Evolutionary conservation across 92 coral and sea anemone species (phyloP), one percentile per base, ranked within the genome.

Genomic region (Pocillopora meandrina): DNA sequence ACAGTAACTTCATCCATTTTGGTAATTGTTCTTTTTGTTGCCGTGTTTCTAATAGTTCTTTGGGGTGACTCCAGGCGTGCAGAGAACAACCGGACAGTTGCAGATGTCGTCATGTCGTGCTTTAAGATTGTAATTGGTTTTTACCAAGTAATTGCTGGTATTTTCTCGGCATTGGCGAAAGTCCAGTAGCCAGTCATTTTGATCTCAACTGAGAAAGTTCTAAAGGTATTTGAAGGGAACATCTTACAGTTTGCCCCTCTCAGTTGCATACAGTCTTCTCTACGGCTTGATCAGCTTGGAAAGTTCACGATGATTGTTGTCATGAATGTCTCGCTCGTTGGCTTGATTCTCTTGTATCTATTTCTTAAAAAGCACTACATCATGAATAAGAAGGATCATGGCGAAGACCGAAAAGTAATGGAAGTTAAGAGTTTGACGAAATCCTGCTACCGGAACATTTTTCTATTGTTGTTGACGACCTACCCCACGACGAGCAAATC

Each of bases 111-210:
- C 61, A 78, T 86, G 61, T 85, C 89, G 33, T 78, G 89, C 60
- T 85, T 85, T 62, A 85, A 85, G 68, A 85, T 85, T 60, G 78
- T 85, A 14, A 82, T 78, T 18, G 84, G 89, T 17, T 85, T 85
- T 42, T 85, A 85, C 57, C 89, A 85, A 59, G 89, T 85, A 42
- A 78, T 85, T 75, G 84, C 72, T 61, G 85, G 84, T 1, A 82
- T 85, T 6, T 85, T 85, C 63, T 69, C 89, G 20, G 80, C 89
- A 17, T 78, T 85, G 52, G 71, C 79, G 61, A 77, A 72, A 47
- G 89, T 78, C 9, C 77, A 59, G 10, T 85, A 85, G 89, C 89
- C 89, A 0, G 63, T 82, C 12, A 84, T 84, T 21, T 74, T 85
- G 62, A 59, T 85, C 49, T 68, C 78, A 65, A 77, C 69, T 13